Evolutionary conservation across 2,113 vertebrate species (phyloP).

Genomic region (Synodontis membranacea): DNA sequence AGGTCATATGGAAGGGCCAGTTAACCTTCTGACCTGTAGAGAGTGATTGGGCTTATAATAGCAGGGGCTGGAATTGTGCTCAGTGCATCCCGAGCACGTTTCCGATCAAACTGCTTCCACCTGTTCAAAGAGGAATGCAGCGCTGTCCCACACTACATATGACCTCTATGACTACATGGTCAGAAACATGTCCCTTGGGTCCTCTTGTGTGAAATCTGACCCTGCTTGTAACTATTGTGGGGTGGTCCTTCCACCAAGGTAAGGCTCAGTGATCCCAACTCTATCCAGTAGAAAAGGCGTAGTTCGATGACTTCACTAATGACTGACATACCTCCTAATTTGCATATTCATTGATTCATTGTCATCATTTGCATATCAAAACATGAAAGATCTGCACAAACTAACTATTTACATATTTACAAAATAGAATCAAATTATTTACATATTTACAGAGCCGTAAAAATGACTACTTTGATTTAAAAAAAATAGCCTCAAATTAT

Average conservation of each 20-base stretch:
- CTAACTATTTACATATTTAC: not conserved
- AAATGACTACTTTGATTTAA: not conserved
- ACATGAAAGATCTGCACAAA: not conserved
- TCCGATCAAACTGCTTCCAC: constrained; percentile 48
- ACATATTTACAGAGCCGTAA: not conserved
- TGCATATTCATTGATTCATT: not conserved
- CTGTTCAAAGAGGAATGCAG: constrained; percentile 47
- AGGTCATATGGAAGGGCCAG: constrained; percentile 37
- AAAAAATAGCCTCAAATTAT: not conserved
- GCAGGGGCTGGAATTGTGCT: constrained; percentile 11
- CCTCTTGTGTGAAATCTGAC: constrained; percentile 41
- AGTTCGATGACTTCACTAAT: not conserved
- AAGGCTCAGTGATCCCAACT: not conserved
- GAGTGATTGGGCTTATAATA: constrained; percentile 42
- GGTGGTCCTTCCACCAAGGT: not conserved
- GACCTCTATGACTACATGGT: constrained; percentile 11
- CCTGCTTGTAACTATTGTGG: constrained; percentile 37
- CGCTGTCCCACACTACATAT: constrained; percentile 20
- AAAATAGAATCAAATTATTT: not conserved
- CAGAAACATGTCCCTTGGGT: constrained; percentile 32
- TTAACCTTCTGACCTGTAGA: constrained; percentile 42
- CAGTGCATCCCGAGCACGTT: not conserved
- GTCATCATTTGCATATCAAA: not conserved
- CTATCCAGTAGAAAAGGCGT: not conserved
- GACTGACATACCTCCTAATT: not conserved